Conservation (phyloP, 2,888 invertebrate genomes). For the Anarsia innoxiella region DNA sequence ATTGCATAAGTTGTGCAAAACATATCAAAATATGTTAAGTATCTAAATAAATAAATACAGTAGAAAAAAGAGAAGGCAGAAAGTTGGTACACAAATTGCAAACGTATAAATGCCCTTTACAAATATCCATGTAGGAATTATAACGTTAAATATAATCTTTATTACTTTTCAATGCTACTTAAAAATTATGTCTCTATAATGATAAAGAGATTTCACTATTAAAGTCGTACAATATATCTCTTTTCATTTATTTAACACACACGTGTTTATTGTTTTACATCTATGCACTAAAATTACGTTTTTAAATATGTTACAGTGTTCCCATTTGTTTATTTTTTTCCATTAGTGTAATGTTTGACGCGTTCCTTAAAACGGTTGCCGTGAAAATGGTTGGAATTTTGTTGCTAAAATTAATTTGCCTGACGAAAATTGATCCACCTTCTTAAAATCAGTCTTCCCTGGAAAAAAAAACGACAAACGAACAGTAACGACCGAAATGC, state of each 20-base stretch:
- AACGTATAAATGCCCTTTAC: slow-evolving; percentile 65
- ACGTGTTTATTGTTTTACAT: slow-evolving; percentile 44
- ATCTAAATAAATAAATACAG: slow-evolving; percentile 19
- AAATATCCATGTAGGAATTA: slow-evolving; percentile 45
- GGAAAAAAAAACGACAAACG: slow-evolving; percentile 17
- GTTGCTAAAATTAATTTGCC: slow-evolving; percentile 8
- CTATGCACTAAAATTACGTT: slow-evolving; percentile 69
- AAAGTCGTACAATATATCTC: slow-evolving; percentile 64
- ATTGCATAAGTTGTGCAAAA: slow-evolving; percentile 9
- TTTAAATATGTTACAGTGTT: slow-evolving; percentile 75
- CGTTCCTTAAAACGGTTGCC: slow-evolving; percentile 21
- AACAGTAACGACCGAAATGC: slow-evolving; percentile 32
- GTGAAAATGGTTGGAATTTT: slow-evolving; percentile 16
- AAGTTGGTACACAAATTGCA: slow-evolving; percentile 46
- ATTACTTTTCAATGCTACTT: slow-evolving; percentile 53
- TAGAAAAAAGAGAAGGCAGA: slow-evolving; percentile 48
- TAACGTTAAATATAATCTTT: slow-evolving; percentile 59
- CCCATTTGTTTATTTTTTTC: slow-evolving; percentile 69
- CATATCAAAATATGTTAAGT: slow-evolving; percentile 5
- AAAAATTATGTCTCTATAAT: slow-evolving; percentile 58
- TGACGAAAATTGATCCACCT: slow-evolving; percentile 17
- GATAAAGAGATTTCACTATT: slow-evolving; percentile 62
- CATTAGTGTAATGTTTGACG: slow-evolving; percentile 38
- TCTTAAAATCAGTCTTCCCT: slow-evolving; percentile 42
- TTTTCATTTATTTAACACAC: slow-evolving; percentile 44